Evolutionary conservation across 2,888 invertebrate species (phyloP), one percentile per base, ranked within the genome.

Genomic region (Nipponacmea schrenckii): DNA sequence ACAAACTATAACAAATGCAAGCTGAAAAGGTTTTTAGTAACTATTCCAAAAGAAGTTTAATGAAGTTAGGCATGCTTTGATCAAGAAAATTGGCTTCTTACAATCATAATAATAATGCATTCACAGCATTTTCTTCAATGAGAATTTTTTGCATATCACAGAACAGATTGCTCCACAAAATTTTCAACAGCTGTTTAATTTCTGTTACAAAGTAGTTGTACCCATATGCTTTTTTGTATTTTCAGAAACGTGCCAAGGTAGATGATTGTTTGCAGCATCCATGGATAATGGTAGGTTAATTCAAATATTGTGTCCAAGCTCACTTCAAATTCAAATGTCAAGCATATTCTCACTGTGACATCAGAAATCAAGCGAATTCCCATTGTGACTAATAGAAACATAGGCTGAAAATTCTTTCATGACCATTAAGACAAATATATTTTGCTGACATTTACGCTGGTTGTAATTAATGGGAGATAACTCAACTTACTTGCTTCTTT

Each of bases 231-330:
- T 68, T 62, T 48, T 72, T 76, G 71, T 70, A 64, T 74, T 82
- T 84, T 27, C 85, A 92, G 92, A 81, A 91, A 86, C 87, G 93
- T 78, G 90, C 91, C 67, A 91, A 91, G 71, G 92, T 91, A 20
- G 88, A 90, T 73, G 91, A 92, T 78, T 92, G 92, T 86, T 89
- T 93, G 72, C 88, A 90, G 76, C 93, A 93, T 89, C 91, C 92
- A 24, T 93, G 93, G 93, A 92, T 93, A 80, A 77, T 91, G 86
- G 90, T 89, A 79, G 80, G 77, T 73, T 44, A 46, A 39, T 27
- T 24, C 48, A 20, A 15, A 71, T 31, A 10, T 44, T 20, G 14
- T 66, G 10, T 39, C 39, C 7, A 39, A 2, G 8, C 7, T 7
- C 24, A 17, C 62, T n/a, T 31, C n/a, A 31, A 62, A 31, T 62